Conservation (phyloP, 2,797 vertebrate species). For the Centropyge bicolor region DNA sequence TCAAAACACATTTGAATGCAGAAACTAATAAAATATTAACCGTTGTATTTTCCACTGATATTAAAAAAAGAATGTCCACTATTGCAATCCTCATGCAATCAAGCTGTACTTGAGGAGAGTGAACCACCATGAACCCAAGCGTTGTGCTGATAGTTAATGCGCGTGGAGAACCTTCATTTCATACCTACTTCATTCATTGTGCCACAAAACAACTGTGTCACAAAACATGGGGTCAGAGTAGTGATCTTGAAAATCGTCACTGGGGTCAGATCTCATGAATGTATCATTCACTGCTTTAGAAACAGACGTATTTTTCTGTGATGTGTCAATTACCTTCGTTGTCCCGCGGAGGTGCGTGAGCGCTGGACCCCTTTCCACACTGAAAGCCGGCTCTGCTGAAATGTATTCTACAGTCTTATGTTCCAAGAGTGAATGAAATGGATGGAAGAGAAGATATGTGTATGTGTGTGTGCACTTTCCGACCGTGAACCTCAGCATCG, state of each 20-base stretch:
- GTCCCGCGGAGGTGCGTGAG: neutral
- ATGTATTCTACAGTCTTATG: slow-evolving; percentile 4
- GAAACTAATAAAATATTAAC: no score
- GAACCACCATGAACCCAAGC: neutral
- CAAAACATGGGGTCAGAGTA: neutral
- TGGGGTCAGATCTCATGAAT: slow-evolving; percentile 4
- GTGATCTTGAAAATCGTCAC: neutral
- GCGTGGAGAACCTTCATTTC: neutral
- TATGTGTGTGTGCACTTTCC: neutral
- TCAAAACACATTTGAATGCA: no score
- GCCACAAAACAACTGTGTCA: neutral
- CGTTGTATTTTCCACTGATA: no score
- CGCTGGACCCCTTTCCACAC: slow-evolving; percentile 6
- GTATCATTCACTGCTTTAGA: slow-evolving; percentile 14
- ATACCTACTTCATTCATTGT: neutral
- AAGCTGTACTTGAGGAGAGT: slow-evolving; percentile 1
- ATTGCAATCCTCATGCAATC: no score
- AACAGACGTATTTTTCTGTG: neutral
- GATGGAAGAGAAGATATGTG: slow-evolving; percentile 9
- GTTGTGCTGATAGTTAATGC: neutral
- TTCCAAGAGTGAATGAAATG: slow-evolving; percentile 13
- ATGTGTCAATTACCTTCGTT: slow-evolving; percentile 3
- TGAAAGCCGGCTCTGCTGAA: slow-evolving; percentile 8
- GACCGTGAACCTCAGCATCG: neutral
- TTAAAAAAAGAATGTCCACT: no score